Evolutionary conservation across 2,888 invertebrate species (phyloP), one percentile per base, ranked within the genome.

Genomic region (Philereme vetulata): DNA sequence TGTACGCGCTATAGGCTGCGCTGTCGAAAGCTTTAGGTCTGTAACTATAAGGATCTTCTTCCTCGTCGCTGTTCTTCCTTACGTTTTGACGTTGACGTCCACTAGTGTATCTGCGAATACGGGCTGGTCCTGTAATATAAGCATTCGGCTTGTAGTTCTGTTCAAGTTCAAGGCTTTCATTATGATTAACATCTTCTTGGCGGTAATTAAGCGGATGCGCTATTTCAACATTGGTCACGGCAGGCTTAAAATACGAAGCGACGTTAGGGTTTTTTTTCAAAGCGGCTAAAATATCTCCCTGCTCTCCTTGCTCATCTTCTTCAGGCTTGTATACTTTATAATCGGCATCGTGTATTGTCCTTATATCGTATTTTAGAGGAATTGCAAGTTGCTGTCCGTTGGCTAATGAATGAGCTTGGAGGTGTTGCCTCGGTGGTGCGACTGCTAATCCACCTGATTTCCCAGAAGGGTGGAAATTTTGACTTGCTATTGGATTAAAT

Each of bases 31-130:
- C 93, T 72, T 93, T 90, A 0, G 93, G 93, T 74, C 88, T 88
- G 70, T 92, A 92, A 71, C 92, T 88, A 72, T 94, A 94, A 35
- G 93, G 93, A 71, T 90, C 89, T 34, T 92, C 90, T 35, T 84
- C 86, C 57, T 84, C 90, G 48, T 84, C 80, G 66, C 80, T 81
- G 68, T 71, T 79, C 71, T 84, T 85, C 72, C 81, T 88, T 65
- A 83, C 69, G 63, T 84, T 86, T 73, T 86, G 84, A 60, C 84
- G 78, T 77, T 82, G 84, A 68, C 85, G 88, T 77, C 87, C 90
- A 81, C 87, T 85, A 71, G 89, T 83, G 74, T 93, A 93, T 67
- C 94, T 85, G 70, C 90, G 87, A 77, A 88, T 85, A 78, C 92
- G 88, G 61, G 85, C 74, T 72, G 89, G 78, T 75, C 89, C 88